These are phyloP conservation scores for Nymphalis polychloros DNA, from an alignment of 2,888 invertebrate species.

Conservation along the genomic window DNA sequence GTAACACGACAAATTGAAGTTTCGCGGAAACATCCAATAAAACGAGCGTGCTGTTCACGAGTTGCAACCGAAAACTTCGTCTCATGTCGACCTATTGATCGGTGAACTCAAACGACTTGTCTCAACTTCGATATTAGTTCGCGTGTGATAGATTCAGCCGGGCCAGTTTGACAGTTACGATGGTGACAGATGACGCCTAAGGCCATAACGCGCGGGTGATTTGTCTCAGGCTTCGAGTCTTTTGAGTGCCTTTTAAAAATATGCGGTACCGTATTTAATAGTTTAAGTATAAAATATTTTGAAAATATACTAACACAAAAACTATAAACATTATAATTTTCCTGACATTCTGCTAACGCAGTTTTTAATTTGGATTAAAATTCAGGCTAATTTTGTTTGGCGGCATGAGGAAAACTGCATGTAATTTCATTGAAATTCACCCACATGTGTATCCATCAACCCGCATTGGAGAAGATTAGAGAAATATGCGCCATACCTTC, in stretches of 20 bases:
- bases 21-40: constrained; percentile 74
- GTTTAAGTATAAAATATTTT: too few relatives aligned
- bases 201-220: constrained; percentile 72
- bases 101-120: constrained; percentile 48
- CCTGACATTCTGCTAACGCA: too few relatives aligned
- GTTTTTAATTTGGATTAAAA: too few relatives aligned
- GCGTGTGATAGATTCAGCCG: constrained; percentile 77
- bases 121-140: constrained; percentile 78
- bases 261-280: neutral
- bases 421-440: too few relatives aligned
- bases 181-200: constrained; percentile 76
- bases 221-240: constrained; percentile 69
- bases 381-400: too few relatives aligned
- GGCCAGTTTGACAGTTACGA: constrained; percentile 76
- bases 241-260: constrained; percentile 17
- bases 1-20: constrained; percentile 64
- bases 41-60: constrained; percentile 60
- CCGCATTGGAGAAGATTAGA: too few relatives aligned
- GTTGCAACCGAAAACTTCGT: constrained; percentile 66
- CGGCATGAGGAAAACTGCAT: too few relatives aligned
- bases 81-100: constrained; percentile 44
- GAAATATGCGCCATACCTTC: too few relatives aligned
- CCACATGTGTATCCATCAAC: too few relatives aligned
- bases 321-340: too few relatives aligned
- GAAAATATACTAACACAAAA: too few relatives aligned